phyloP scores from a whole-genome alignment of 2,888 invertebrate species.

The Entomobrya proxima region DNA sequence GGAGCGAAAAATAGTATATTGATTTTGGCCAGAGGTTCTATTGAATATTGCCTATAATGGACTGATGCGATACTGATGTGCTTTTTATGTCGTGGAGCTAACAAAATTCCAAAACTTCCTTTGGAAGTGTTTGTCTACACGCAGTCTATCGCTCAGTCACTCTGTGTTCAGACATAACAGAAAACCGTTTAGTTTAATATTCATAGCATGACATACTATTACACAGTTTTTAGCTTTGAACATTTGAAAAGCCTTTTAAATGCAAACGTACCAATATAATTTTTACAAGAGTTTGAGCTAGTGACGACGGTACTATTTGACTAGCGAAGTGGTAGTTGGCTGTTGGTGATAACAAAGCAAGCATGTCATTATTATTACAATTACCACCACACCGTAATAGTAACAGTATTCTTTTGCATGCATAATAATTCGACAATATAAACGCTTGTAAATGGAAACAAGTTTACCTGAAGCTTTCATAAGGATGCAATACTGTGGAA shows the following conservation, averaged over 20 bases:
- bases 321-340: not conserved
- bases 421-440: constrained; percentile 38
- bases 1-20: not conserved
- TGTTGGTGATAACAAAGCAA: constrained; percentile 18
- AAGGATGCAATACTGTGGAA: not conserved
- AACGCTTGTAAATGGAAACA: not conserved
- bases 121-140: not conserved
- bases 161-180: not conserved
- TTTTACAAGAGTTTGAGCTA: not conserved
- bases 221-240: not conserved
- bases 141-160: not conserved
- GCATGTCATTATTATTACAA: constrained; percentile 14
- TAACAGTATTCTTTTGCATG: constrained; percentile 48
- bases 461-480: not conserved
- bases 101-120: not conserved
- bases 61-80: not conserved
- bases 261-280: not conserved
- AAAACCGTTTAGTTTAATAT: constrained; percentile 28
- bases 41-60: not conserved
- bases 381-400: constrained; percentile 32
- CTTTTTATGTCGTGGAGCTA: not conserved
- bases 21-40: not conserved
- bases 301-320: not conserved
- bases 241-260: not conserved
- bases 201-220: not conserved